Conservation (phyloP, 2,888 invertebrate genomes). For the Nymphalis urticae region DNA sequence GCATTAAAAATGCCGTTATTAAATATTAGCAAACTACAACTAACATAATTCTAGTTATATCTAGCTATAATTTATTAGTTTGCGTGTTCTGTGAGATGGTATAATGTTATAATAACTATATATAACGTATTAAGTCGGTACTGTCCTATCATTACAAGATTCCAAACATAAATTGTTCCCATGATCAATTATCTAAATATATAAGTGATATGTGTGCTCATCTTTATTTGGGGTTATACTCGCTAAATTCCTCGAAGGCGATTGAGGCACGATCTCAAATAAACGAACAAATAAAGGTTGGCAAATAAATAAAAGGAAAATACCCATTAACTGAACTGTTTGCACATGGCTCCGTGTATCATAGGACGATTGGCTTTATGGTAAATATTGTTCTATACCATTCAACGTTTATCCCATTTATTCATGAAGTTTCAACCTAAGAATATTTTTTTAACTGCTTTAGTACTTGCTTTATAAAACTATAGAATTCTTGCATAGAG, state of each 20-base stretch:
- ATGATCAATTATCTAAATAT: background rate
- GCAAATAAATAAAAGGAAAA: slow-evolving; percentile 29
- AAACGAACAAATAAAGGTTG: slow-evolving; percentile 45
- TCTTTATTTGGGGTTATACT: background rate
- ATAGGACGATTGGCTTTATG: slow-evolving; percentile 9
- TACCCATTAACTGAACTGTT: slow-evolving; percentile 27
- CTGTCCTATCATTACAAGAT: background rate
- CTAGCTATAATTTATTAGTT: too few relatives aligned
- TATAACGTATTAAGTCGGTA: too few relatives aligned
- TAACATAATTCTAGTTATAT: too few relatives aligned
- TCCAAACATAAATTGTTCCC: background rate
- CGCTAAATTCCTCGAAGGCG: slow-evolving; percentile 50
- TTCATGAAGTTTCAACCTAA: too few relatives aligned
- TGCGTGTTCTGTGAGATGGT: too few relatives aligned
- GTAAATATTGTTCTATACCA: slow-evolving; percentile 16
- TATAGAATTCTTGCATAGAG: too few relatives aligned
- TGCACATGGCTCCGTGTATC: slow-evolving; percentile 2
- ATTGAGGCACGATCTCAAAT: slow-evolving; percentile 62
- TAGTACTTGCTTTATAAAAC: too few relatives aligned
- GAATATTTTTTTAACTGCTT: too few relatives aligned
- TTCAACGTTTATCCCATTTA: background rate
- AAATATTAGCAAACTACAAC: too few relatives aligned
- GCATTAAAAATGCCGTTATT: too few relatives aligned
- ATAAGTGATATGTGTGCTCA: slow-evolving; percentile 9
- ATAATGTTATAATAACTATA: too few relatives aligned